Evolutionary conservation across 2,888 invertebrate genomes (phyloP).

Genomic region (Girardia tigrina): DNA sequence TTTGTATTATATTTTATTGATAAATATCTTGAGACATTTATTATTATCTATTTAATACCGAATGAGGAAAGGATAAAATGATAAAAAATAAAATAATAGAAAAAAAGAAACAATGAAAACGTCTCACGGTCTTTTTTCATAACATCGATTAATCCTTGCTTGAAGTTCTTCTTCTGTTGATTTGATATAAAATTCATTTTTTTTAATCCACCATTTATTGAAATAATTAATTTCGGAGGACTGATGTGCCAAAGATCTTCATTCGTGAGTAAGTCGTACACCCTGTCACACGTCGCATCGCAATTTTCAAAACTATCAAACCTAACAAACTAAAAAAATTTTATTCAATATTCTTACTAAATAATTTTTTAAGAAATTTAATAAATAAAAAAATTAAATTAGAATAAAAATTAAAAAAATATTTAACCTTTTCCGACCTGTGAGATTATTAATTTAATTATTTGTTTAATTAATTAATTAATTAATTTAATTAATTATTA

Average conservation of each 20-base stretch:
- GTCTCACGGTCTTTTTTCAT: not conserved
- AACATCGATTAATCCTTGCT: not conserved
- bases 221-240: not conserved
- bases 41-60: too few relatives aligned
- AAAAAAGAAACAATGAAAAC: not conserved
- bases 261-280: not conserved
- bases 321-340: not conserved
- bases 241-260: not conserved
- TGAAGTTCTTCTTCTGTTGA: slow-evolving; percentile 1
- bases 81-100: not conserved
- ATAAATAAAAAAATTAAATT: too few relatives aligned
- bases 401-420: too few relatives aligned
- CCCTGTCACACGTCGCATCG: not conserved
- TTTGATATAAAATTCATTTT: not conserved
- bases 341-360: too few relatives aligned
- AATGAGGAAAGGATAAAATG: not conserved
- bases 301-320: not conserved
- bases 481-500: too few relatives aligned
- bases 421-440: too few relatives aligned
- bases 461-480: too few relatives aligned
- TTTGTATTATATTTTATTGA: too few relatives aligned
- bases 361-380: too few relatives aligned
- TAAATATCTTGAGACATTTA: too few relatives aligned
- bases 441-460: too few relatives aligned
- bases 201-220: not conserved